phyloP scores from a whole-genome alignment of 2,113 vertebrate genomes.

The Chunga burmeisteri region DNA sequence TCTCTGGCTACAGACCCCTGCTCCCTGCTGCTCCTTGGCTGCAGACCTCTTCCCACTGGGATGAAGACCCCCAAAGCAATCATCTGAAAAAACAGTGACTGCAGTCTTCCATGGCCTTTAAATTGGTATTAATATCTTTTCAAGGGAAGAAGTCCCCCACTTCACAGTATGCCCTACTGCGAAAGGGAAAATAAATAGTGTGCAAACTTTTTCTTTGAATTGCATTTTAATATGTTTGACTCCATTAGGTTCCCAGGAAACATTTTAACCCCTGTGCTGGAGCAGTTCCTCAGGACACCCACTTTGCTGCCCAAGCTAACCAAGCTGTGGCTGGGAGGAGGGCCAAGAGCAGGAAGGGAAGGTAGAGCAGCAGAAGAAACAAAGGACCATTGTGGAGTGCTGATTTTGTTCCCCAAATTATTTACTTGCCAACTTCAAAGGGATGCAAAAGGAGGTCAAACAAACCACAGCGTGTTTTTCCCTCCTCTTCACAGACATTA shows the following conservation, averaged over 20 bases:
- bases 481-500: constrained; percentile 2
- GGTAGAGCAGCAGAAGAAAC: constrained; percentile 19
- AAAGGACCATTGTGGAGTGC: constrained; percentile 10
- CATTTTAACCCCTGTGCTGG: background rate
- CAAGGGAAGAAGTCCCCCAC: background rate
- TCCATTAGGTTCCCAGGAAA: background rate
- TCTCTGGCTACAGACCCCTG: background rate
- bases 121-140: background rate
- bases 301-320: background rate
- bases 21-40: background rate
- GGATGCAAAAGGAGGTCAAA: constrained; percentile 36
- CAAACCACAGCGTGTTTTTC: background rate
- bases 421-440: constrained; percentile 55
- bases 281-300: background rate
- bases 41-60: rapidly evolving
- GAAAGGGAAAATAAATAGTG: background rate
- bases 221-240: background rate
- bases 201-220: background rate
- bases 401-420: constrained; percentile 18
- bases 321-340: background rate
- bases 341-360: background rate
- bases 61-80: background rate
- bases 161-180: background rate
- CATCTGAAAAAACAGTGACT: background rate
- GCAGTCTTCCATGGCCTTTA: background rate